A percentile compares a stretch with the other conserved stretches of the same genome.
These are phyloP conservation scores for Spodoptera frugiperda DNA, from an alignment of 1,140 invertebrate genomes.

Conservation along the genomic window DNA sequence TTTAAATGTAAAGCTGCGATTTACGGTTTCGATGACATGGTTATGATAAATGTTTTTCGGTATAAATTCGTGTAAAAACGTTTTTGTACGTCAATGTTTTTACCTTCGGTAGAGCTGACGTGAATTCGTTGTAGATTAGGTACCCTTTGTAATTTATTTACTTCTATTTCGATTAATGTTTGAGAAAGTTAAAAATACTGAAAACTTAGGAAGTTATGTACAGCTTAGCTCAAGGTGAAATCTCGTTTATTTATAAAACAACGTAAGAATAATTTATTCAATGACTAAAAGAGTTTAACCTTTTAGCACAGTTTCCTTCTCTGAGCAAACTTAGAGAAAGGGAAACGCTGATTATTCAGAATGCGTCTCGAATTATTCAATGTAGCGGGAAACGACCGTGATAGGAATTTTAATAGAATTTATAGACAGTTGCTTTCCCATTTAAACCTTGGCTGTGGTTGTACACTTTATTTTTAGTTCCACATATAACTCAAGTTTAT, in stretches of 20 bases:
- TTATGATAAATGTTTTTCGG: slow-evolving; percentile 30
- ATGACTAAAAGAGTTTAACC: neutral
- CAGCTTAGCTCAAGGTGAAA: no score
- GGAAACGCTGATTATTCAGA: slow-evolving; percentile 55
- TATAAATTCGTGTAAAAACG: neutral
- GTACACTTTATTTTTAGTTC: slow-evolving; percentile 11
- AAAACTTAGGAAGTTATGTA: no score
- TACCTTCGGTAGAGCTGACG: no score
- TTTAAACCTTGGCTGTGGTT: slow-evolving; percentile 42
- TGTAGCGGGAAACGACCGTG: slow-evolving; percentile 56
- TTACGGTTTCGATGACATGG: slow-evolving; percentile 30
- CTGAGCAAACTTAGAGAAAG: slow-evolving; percentile 49
- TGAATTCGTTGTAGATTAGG: no score
- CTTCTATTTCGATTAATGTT: no score
- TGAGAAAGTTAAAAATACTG: no score
- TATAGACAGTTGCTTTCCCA: slow-evolving; percentile 55
- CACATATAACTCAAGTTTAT: neutral
- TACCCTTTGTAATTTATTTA: no score
- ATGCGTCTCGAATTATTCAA: slow-evolving; percentile 60
- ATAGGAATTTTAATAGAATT: slow-evolving; percentile 57
- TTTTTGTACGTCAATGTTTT: neutral
- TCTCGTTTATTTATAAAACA: neutral
- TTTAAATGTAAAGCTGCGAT: slow-evolving; percentile 46
- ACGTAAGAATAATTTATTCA: neutral
- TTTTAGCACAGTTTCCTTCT: slow-evolving; percentile 29